Evolutionary conservation across 2,797 vertebrate species (phyloP).

Genomic region (Gambelia wislizenii): DNA sequence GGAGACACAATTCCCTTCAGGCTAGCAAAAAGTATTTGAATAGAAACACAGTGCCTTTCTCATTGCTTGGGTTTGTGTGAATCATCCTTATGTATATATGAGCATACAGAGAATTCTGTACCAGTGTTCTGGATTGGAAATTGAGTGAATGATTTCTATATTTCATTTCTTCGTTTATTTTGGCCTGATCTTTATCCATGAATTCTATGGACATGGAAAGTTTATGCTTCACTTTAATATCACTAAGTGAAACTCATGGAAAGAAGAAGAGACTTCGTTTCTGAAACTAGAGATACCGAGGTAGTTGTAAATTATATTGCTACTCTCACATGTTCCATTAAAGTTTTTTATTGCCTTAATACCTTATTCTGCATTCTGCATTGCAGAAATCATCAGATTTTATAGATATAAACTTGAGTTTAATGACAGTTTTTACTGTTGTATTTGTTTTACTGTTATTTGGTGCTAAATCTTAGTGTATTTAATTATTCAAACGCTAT

Average conservation of each 20-base stretch:
- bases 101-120: neutral
- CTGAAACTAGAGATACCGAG: slow-evolving; percentile 35
- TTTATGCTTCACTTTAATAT: slow-evolving; percentile 50
- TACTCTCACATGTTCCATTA: slow-evolving; percentile 32
- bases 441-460: slow-evolving; percentile 53
- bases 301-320: slow-evolving; percentile 51
- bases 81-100: neutral
- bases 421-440: slow-evolving; percentile 44
- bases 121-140: neutral
- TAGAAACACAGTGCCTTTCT: neutral
- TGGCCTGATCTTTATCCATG: neutral
- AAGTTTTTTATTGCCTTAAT: slow-evolving; percentile 57
- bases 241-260: slow-evolving; percentile 49
- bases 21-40: neutral
- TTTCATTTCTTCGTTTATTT: neutral
- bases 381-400: slow-evolving; percentile 27
- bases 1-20: neutral
- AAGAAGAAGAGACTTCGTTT: slow-evolving; percentile 41
- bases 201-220: slow-evolving; percentile 10
- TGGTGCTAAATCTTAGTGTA: slow-evolving; percentile 42
- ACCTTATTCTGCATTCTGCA: slow-evolving; percentile 23
- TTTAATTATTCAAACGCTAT: slow-evolving; percentile 38
- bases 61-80: neutral
- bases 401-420: slow-evolving; percentile 31
- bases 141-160: neutral